Percentiles rank a stretch among this genome's conserved stretches.
These are phyloP conservation scores for Streptopelia turtur DNA, from an alignment of 2,797 vertebrate species.

Conservation along the genomic window DNA sequence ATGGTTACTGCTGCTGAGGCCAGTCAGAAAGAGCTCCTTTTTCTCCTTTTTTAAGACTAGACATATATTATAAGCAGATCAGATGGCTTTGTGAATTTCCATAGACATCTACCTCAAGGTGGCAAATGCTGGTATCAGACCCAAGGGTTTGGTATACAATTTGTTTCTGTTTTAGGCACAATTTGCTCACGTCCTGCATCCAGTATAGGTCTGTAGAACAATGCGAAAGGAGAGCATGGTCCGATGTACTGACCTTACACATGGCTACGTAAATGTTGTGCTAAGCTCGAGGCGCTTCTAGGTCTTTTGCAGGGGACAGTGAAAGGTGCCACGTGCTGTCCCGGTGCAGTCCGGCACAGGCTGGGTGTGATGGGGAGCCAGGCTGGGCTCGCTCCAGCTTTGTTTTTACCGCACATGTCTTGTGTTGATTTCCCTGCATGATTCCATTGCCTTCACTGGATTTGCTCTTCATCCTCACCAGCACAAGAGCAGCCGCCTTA, in stretches of 20 bases:
- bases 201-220: background rate
- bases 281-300: background rate
- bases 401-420: background rate
- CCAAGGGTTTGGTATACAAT: background rate
- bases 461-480: background rate
- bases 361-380: background rate
- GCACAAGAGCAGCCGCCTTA: background rate
- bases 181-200: background rate
- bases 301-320: background rate
- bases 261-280: background rate
- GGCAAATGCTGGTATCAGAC: background rate
- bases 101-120: background rate
- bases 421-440: fast-evolving
- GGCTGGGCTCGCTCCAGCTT: background rate
- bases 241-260: fast-evolving
- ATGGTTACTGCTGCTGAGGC: background rate
- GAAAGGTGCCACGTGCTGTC: background rate
- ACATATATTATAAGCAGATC: background rate
- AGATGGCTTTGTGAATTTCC: background rate
- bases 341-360: background rate
- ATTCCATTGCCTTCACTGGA: background rate
- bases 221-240: fast-evolving
- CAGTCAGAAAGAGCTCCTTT: background rate
- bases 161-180: background rate
- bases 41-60: background rate